These are phyloP conservation scores for Seriola aureovittata DNA, from an alignment of 2,113 vertebrate genomes.

Conservation along the genomic window DNA sequence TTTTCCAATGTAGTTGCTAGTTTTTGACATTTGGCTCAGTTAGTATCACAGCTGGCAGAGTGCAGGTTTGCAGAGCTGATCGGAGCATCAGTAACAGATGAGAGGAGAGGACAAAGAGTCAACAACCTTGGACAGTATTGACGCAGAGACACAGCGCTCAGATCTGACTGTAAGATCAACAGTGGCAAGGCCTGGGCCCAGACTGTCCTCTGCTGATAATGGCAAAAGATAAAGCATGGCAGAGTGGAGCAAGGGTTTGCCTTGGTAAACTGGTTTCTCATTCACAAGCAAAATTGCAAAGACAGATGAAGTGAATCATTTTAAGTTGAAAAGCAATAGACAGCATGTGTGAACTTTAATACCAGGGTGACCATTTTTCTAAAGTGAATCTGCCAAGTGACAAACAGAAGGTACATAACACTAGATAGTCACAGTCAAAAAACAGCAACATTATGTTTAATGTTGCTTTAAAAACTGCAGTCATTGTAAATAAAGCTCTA, in stretches of 20 bases:
- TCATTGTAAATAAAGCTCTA: background rate
- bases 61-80: constrained; percentile 32
- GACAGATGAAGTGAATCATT: background rate
- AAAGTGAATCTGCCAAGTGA: background rate
- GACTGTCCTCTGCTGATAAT: constrained; percentile 18
- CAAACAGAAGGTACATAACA: background rate
- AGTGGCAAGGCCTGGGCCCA: constrained; percentile 21
- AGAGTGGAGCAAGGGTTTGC: background rate
- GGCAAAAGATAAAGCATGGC: constrained; percentile 3
- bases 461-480: background rate
- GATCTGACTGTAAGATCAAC: constrained; percentile 37
- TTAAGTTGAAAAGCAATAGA: background rate
- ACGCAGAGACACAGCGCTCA: constrained; percentile 26
- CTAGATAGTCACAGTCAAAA: background rate
- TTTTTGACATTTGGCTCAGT: constrained; percentile 24
- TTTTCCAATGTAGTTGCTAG: background rate
- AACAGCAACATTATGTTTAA: background rate
- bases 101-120: constrained; percentile 31
- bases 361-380: background rate
- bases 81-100: constrained; percentile 9
- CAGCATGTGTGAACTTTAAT: background rate
- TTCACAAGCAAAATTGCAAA: background rate
- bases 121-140: constrained; percentile 47
- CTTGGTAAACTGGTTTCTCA: background rate
- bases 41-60: constrained; percentile 16